Evolutionary conservation across 2,888 invertebrate species (phyloP).

Genomic region (Cheilosia urbana): DNA sequence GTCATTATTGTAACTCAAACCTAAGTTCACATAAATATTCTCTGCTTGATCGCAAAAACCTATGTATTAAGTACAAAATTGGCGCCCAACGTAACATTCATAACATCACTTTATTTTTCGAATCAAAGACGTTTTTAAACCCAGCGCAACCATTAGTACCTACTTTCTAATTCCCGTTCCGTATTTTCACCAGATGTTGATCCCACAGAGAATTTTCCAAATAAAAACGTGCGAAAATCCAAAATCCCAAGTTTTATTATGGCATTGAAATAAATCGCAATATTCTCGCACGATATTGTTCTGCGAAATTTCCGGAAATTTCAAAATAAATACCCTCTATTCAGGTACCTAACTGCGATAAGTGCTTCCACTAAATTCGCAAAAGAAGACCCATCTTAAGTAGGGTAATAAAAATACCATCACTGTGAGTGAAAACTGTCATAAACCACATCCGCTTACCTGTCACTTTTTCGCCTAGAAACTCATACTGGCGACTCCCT

Average conservation of each 20-base stretch:
- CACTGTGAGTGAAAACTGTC: neutral
- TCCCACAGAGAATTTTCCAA: conserved; percentile 8
- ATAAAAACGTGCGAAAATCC: conserved; percentile 21
- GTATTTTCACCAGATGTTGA: conserved; percentile 9
- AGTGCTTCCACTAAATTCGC: conserved; percentile 21
- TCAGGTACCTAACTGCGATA: conserved; percentile 20
- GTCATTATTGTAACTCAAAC: no score
- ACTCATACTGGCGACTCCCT: neutral
- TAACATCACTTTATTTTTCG: neutral
- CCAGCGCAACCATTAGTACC: neutral
- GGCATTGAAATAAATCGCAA: neutral
- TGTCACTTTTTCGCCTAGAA: neutral
- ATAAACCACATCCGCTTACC: conserved; percentile 6
- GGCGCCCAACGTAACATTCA: conserved; percentile 8
- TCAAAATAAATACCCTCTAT: neutral
- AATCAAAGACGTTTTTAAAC: neutral
- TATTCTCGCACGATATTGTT: neutral
- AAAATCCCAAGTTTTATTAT: neutral
- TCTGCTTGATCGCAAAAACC: no score
- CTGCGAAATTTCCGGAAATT: conserved; percentile 5
- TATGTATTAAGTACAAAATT: neutral
- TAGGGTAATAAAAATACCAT: conserved; percentile 40
- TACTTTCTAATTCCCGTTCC: no score
- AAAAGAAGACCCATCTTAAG: conserved; percentile 12
- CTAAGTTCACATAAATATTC: no score